These are phyloP conservation scores for Danio jaintianensis DNA, from an alignment of 2,797 vertebrate species.

Conservation along the genomic window DNA sequence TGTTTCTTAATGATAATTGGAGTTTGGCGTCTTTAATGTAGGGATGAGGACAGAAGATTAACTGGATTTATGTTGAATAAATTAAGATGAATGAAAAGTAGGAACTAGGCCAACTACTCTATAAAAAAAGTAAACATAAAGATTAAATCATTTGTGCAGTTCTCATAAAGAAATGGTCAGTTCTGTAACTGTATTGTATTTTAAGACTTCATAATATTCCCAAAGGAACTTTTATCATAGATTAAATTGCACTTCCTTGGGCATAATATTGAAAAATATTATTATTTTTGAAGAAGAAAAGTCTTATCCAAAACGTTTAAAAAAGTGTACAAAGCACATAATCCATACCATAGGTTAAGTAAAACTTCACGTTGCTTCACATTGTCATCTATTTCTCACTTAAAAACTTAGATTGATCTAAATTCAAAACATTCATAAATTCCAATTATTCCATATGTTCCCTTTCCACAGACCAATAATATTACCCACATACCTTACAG, in stretches of 20 bases:
- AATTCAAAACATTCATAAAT: neutral
- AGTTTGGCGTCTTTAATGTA: neutral
- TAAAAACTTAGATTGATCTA: neutral
- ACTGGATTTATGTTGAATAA: neutral
- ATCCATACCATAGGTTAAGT: too few species aligned
- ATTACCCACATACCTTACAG: neutral
- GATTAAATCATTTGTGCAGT: neutral
- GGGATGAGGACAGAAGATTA: neutral
- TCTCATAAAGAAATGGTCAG: neutral
- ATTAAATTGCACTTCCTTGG: too few species aligned
- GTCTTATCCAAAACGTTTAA: too few species aligned
- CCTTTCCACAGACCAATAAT: neutral
- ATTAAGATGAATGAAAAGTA: constrained; percentile 12
- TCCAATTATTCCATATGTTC: neutral
- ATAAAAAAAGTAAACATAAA: neutral
- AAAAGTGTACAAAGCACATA: too few species aligned
- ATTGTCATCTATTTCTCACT: too few species aligned
- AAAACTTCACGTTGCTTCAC: too few species aligned
- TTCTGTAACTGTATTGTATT: neutral
- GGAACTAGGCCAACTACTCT: neutral
- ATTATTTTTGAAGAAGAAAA: too few species aligned
- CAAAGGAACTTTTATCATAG: too few species aligned
- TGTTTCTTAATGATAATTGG: constrained; percentile 11
- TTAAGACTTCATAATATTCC: too few species aligned
- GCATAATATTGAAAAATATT: too few species aligned